Base-by-base conservation (phyloP, 1,140 invertebrate species). In the Hycleus cichorii region DNA sequence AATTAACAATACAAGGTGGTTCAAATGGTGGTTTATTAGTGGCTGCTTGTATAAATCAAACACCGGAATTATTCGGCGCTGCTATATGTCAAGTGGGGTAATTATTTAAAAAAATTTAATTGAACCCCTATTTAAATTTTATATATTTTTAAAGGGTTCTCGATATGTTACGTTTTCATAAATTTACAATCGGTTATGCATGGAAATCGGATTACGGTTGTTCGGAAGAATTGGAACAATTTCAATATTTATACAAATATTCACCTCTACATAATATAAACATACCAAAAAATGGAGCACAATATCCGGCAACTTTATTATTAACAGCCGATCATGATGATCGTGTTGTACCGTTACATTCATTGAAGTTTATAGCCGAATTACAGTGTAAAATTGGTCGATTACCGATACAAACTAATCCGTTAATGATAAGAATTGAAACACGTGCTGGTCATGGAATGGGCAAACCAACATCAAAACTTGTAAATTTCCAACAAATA, bases 291-390 rank as follows among this genome's bases (percentile, higher is more conserved):
- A 44, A 68, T 1, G 71, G 70, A 12, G 67, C 69, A 4, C 83
- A 97, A 76, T 99, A 97, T 80, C 97, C 97, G 26, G 85, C 95
- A 4, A 89, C 86, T 3, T 75, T 99, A 18, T 78, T 98, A 38
- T 73, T 95, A 53, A 98, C 96, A 24, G 97, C 91, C 11, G 95
- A 98, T 80, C 97, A 99, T 75, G 96, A 99, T 78, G 96, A 98
- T 78, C 83, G 96, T 60, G 95, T 98, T 51, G 93, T 96, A 50
- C 95, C 95, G 38, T 81, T 95, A 52, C 96, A 98, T 76, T 95
- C 93, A 53, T 81, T 97, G 4, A 99, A 99, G 78, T 93, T 91
- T 69, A 90, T 95, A 52, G 93, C 97, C 1, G 83, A 91, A 66
- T 75, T 99, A 45, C 97, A 99, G 71, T 76, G 94, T 66, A 79